Base-by-base conservation (phyloP, 2,113 vertebrate species). In the Xyrauchen texanus region DNA sequence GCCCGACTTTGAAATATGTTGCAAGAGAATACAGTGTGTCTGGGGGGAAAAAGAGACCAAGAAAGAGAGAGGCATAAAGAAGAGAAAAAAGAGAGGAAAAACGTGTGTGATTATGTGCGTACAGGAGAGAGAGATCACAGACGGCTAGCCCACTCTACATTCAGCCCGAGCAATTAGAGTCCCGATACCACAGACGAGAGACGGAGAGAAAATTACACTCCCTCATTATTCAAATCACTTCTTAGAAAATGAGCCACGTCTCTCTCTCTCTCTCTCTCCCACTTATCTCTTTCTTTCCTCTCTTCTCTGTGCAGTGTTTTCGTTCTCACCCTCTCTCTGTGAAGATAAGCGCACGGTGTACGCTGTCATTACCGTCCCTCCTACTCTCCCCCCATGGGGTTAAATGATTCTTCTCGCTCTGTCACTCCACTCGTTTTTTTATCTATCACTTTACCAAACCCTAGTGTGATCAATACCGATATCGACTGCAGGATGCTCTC, bases 351-450 rank as follows among this genome's bases (percentile, higher is more conserved):
- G 46, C 46, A 21, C 46, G 16, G 58, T 21, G 61, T 42, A 21
- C 16, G 61, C 16, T 21, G 62, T 76, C 73, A 76, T 76, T 65
- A 76, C 73, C 34, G 21, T 45, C 47, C 78, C 68, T 16, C 68
- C 68, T 72, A 58, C 15, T 6, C 63, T 67, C 63, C 73, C 52
- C 64, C 58, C n/a, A 10, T 13, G 10, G 78, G 79, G 79, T 78
- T 74, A 81, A 77, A 81, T 70, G 76, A 78, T 84, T 84, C 65
- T 81, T 70, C 68, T 66, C 58, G 51, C 75, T 69, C 82, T 81
- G 69, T 75, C 70, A 77, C 76, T 81, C 76, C 69, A 69, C 78
- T 78, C 82, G 72, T 84, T 77, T 34, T 68, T 84, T 81, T 84
- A 81, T 84, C 82, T 81, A 78, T 81, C 76, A 68, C 76, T 62